Percentiles rank a stretch among this genome's conserved stretches.
phyloP scores from a whole-genome alignment of 2,888 invertebrate genomes.

The Blastobasis adustella region DNA sequence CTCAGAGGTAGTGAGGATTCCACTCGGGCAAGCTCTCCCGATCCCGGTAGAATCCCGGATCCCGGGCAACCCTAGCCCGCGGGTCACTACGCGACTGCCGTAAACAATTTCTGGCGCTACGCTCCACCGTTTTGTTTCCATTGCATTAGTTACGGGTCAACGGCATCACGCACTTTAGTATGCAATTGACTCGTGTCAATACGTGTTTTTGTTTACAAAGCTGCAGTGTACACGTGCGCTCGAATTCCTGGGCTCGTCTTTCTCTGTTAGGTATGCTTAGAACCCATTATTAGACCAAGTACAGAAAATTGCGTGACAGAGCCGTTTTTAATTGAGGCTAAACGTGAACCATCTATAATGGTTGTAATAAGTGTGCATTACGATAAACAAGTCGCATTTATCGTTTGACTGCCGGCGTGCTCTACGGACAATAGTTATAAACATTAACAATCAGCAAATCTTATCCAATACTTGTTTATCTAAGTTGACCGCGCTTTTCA shows the following conservation, averaged over 20 bases:
- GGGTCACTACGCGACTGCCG: background rate
- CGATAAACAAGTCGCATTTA: too few species aligned
- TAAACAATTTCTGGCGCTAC: slow-evolving; percentile 1
- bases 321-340: slow-evolving; percentile 3
- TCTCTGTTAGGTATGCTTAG: background rate
- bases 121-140: background rate
- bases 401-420: too few species aligned
- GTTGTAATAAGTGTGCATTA: too few species aligned
- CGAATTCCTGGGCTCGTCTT: background rate
- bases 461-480: too few species aligned
- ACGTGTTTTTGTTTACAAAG: slow-evolving; percentile 6
- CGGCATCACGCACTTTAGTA: background rate
- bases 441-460: too few species aligned
- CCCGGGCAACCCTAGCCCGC: too few species aligned
- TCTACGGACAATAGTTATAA: too few species aligned
- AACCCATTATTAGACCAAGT: background rate
- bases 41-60: too few species aligned
- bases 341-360: too few species aligned
- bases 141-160: slow-evolving; percentile 3
- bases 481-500: too few species aligned
- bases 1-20: too few species aligned
- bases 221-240: slow-evolving; percentile 1
- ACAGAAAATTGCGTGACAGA: background rate
- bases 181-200: slow-evolving; percentile 3
- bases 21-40: too few species aligned